Percentiles rank a stretch among this genome's conserved stretches.
Conservation (phyloP, 1,140 invertebrate genomes). For the Streblospio benedicti region DNA sequence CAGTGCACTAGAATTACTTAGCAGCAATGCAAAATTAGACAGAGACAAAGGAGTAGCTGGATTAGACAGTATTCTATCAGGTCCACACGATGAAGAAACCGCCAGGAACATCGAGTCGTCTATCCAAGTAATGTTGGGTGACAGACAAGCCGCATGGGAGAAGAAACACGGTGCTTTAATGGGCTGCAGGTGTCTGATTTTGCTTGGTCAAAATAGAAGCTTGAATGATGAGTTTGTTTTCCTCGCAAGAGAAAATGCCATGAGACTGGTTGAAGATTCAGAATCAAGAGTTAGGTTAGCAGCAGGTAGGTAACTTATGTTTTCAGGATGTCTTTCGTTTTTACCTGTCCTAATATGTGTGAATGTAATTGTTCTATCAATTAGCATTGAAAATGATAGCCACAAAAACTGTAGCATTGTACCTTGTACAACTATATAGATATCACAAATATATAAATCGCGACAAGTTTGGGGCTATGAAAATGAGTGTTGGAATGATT, state of each 20-base stretch:
- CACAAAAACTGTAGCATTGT: no score
- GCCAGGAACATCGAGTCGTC: conserved; percentile 26
- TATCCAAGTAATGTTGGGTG: conserved; percentile 22
- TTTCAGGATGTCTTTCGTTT: no score
- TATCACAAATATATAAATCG: no score
- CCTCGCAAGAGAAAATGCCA: conserved; percentile 28
- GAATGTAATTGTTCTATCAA: background rate
- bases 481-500: no score
- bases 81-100: conserved; percentile 23
- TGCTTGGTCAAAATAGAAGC: conserved; percentile 26
- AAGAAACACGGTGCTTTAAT: conserved; percentile 45
- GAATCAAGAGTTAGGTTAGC: conserved; percentile 48
- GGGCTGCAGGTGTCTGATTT: conserved; percentile 40
- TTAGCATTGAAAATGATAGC: background rate
- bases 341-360: no score
- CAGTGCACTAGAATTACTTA: conserved; percentile 52
- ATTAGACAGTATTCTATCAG: conserved; percentile 33
- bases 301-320: conserved; percentile 35
- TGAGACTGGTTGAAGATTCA: conserved; percentile 41
- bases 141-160: conserved; percentile 27
- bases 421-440: no score
- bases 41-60: conserved; percentile 42
- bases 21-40: conserved; percentile 45
- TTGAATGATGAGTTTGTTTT: conserved; percentile 32
- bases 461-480: no score